Evolutionary conservation across 2,888 invertebrate genomes (phyloP).

Genomic region (Mythimna loreyi): DNA sequence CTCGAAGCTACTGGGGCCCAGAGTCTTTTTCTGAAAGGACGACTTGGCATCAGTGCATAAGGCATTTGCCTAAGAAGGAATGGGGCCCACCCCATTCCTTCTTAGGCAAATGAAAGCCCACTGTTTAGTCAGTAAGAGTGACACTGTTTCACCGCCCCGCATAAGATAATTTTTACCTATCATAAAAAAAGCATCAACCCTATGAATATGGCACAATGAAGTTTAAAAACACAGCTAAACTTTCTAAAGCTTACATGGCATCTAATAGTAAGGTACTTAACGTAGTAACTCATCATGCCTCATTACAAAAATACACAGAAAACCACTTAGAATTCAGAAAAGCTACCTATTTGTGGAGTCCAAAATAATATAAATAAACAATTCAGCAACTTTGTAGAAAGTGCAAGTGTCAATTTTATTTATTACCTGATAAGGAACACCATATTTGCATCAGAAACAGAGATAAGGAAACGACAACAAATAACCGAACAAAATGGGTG

Average conservation of each 20-base stretch:
- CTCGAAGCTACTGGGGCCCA: no score
- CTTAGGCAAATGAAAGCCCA: no score
- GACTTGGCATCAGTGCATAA: no score
- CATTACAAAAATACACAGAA: conserved; percentile 14
- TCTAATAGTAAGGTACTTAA: background rate
- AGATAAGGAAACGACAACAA: conserved; percentile 69
- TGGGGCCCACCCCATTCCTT: no score
- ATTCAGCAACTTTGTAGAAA: conserved; percentile 68
- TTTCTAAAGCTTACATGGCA: background rate
- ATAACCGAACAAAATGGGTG: conserved; percentile 68
- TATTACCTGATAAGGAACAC: conserved; percentile 68
- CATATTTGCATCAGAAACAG: conserved; percentile 68
- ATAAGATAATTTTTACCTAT: no score
- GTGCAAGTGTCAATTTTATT: conserved; percentile 70
- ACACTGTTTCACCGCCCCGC: no score
- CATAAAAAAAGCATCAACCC: no score
- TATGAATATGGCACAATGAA: background rate
- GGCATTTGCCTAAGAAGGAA: no score
- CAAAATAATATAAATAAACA: conserved; percentile 61
- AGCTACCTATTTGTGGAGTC: conserved; percentile 35
- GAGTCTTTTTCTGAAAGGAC: no score
- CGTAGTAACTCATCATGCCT: background rate
- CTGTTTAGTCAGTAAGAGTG: no score
- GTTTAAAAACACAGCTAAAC: background rate
- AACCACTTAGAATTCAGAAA: conserved; percentile 39